These are phyloP conservation scores for Chrysomallon squamiferum DNA, from an alignment of 1,140 invertebrate genomes.

Conservation along the genomic window DNA sequence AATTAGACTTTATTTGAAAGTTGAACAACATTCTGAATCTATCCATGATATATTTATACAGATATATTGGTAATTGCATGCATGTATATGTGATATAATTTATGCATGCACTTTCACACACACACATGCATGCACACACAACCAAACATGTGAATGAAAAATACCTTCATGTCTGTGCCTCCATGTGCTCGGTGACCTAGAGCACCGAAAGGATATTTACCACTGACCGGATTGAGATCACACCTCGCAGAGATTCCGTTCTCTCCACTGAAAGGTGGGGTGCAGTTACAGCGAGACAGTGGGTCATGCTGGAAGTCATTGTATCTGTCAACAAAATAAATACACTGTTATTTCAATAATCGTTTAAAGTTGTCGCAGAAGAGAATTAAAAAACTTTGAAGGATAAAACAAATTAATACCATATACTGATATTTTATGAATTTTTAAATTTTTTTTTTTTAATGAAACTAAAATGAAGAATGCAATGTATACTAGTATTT, in stretches of 20 bases:
- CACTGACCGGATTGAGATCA: conserved; percentile 75
- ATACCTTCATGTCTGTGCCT: conserved; percentile 73
- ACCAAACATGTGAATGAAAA: too few species aligned
- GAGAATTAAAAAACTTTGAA: too few species aligned
- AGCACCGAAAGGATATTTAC: conserved; percentile 72
- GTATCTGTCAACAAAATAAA: conserved; percentile 65
- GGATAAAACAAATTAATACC: too few species aligned
- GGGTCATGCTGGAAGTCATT: conserved; percentile 78
- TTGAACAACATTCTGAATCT: neutral
- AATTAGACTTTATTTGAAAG: neutral
- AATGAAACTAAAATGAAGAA: too few species aligned
- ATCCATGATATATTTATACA: neutral
- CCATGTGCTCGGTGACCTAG: conserved; percentile 74
- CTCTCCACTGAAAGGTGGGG: conserved; percentile 76
- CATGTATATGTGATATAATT: too few species aligned
- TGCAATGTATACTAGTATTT: too few species aligned
- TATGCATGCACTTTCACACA: too few species aligned
- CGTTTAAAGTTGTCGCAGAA: too few species aligned
- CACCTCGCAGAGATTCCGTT: conserved; percentile 76
- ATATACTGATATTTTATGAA: too few species aligned
- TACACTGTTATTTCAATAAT: too few species aligned
- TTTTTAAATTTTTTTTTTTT: too few species aligned
- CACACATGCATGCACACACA: too few species aligned
- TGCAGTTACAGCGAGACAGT: conserved; percentile 73
- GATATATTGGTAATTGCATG: neutral